A percentile compares a stretch with the other conserved stretches of the same genome.
These are phyloP conservation scores for Opisthocomus hoazin DNA, from an alignment of 2,113 vertebrate species.

Conservation along the genomic window DNA sequence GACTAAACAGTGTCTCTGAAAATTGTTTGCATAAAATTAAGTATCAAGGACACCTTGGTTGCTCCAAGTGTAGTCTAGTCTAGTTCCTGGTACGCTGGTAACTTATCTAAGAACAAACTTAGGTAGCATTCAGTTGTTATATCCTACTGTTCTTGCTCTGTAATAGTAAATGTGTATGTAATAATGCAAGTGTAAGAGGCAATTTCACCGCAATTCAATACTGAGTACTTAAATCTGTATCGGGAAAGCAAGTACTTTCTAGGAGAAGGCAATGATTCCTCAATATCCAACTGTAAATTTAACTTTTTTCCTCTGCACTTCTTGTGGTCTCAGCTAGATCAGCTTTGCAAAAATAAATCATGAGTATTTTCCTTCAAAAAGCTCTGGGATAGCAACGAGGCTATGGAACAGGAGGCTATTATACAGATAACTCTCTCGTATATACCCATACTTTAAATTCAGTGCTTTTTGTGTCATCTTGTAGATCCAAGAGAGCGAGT, in stretches of 20 bases:
- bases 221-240: background rate
- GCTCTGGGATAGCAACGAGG: background rate
- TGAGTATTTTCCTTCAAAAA: background rate
- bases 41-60: background rate
- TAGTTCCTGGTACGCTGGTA: background rate
- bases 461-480: background rate
- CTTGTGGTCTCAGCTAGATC: background rate
- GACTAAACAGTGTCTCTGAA: background rate
- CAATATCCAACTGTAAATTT: background rate
- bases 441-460: background rate
- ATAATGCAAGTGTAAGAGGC: background rate
- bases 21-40: background rate
- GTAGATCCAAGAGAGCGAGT: slow-evolving; percentile 92
- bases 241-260: background rate
- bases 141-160: accelerated
- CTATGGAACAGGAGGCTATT: background rate
- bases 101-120: background rate
- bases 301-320: background rate
- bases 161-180: background rate
- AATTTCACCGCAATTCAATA: background rate
- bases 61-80: background rate
- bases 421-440: background rate
- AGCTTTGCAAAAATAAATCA: background rate
- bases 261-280: background rate
- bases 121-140: background rate